Evolutionary conservation across 2,797 vertebrate genomes (phyloP).

Genomic region (Glossophaga mutica): DNA sequence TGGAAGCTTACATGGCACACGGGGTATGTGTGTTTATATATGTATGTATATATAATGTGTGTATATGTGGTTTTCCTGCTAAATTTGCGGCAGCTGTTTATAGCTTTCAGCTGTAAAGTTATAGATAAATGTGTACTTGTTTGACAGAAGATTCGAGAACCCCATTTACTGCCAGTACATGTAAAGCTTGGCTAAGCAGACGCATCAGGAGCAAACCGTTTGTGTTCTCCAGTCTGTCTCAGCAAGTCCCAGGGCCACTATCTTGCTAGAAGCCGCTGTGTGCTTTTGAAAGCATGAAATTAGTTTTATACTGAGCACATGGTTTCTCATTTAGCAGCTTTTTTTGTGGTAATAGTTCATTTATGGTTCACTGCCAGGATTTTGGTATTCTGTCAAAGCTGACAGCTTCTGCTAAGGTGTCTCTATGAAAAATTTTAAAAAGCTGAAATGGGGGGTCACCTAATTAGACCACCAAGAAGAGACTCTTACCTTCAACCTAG

Average conservation of each 20-base stretch:
- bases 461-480: constrained; percentile 70
- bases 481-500: constrained; percentile 25
- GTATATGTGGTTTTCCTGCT: constrained; percentile 69
- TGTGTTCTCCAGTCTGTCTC: constrained; percentile 86
- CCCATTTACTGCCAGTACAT: constrained; percentile 81
- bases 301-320: constrained; percentile 87
- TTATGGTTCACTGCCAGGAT: constrained; percentile 83
- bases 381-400: constrained; percentile 79
- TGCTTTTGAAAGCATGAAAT: constrained; percentile 92
- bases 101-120: constrained; percentile 80
- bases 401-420: constrained; percentile 84
- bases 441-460: not conserved
- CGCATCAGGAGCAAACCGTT: constrained; percentile 82
- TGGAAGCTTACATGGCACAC: constrained; percentile 77
- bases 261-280: constrained; percentile 86
- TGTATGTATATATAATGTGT: not conserved
- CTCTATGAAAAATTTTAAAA: constrained; percentile 76
- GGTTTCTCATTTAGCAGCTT: constrained; percentile 85
- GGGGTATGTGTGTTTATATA: not conserved
- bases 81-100: constrained; percentile 81
- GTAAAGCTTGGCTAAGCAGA: constrained; percentile 85
- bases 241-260: constrained; percentile 87
- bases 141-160: constrained; percentile 84
- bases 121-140: constrained; percentile 81
- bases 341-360: constrained; percentile 90